Conservation (phyloP, 2,888 invertebrate genomes). For the Thyatira batis region DNA sequence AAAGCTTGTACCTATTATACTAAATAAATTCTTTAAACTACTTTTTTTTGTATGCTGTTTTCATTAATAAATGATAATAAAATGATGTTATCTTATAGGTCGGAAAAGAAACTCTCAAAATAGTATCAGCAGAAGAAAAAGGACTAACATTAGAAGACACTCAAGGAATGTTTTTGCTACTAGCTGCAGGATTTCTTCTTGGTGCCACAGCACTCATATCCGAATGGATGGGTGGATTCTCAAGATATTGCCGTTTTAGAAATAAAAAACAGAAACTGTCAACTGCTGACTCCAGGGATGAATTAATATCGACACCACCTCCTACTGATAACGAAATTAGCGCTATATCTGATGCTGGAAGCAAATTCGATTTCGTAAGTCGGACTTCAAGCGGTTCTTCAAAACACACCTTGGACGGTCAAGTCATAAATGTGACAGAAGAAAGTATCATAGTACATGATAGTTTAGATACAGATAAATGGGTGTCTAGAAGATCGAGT, state of each 20-base stretch:
- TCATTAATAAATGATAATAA: no score
- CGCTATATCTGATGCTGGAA: conserved; percentile 28
- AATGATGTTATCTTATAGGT: conserved; percentile 63
- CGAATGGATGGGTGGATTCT: conserved; percentile 88
- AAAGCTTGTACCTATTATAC: no score
- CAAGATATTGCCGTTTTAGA: conserved; percentile 78
- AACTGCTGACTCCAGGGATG: conserved; percentile 40
- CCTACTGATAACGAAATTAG: conserved; percentile 26
- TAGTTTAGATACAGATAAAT: conserved; percentile 39
- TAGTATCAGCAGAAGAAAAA: conserved; percentile 84
- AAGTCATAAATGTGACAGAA: conserved; percentile 60
- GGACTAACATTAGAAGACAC: conserved; percentile 90
- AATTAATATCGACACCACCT: conserved; percentile 40
- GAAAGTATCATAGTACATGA: conserved; percentile 62
- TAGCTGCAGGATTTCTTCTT: conserved; percentile 86
- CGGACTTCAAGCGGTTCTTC: conserved; percentile 53
- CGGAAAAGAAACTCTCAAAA: conserved; percentile 63
- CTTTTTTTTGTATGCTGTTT: no score
- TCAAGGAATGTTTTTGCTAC: conserved; percentile 90
- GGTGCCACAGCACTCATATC: conserved; percentile 84
- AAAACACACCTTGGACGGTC: conserved; percentile 57
- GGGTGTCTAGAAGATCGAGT: conserved; percentile 63
- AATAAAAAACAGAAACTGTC: conserved; percentile 34
- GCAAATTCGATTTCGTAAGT: conserved; percentile 39
- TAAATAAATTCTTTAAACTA: no score